phyloP scores from a whole-genome alignment of 2,888 invertebrate genomes.

The Seladonia tumulorum region DNA sequence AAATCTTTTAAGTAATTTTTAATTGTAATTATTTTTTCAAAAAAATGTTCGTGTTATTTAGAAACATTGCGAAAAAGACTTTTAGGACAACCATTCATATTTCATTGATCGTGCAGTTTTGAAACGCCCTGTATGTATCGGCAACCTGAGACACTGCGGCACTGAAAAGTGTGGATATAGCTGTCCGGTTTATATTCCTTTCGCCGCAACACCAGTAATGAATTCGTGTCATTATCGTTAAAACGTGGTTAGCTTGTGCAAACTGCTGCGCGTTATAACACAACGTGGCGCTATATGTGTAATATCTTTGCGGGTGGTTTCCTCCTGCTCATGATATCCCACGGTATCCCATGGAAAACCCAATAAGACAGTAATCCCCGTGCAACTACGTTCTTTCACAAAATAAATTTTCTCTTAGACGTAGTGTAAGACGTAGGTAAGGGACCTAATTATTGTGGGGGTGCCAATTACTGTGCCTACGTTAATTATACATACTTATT shows the following conservation, averaged over 20 bases:
- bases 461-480: too few relatives aligned
- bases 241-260: slow-evolving; percentile 33
- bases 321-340: slow-evolving; percentile 35
- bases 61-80: too few relatives aligned
- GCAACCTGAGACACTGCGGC: slow-evolving; percentile 10
- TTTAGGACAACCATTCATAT: too few relatives aligned
- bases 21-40: background rate
- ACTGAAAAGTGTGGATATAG: slow-evolving; percentile 29
- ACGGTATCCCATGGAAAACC: background rate
- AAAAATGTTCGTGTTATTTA: too few relatives aligned
- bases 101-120: background rate
- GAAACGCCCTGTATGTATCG: background rate
- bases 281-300: slow-evolving; percentile 9
- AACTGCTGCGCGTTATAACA: slow-evolving; percentile 33
- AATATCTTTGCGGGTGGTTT: slow-evolving; percentile 26
- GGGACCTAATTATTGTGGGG: too few relatives aligned
- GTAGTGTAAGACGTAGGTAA: too few relatives aligned
- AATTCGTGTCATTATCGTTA: slow-evolving; percentile 54
- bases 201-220: slow-evolving; percentile 42
- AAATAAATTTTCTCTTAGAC: background rate
- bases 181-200: slow-evolving; percentile 41
- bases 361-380: background rate
- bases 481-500: too few relatives aligned
- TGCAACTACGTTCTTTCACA: background rate
- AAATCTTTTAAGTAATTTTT: background rate